These are phyloP conservation scores for Pseudobourletiella spinata DNA, from an alignment of 1,140 invertebrate genomes.

Conservation along the genomic window DNA sequence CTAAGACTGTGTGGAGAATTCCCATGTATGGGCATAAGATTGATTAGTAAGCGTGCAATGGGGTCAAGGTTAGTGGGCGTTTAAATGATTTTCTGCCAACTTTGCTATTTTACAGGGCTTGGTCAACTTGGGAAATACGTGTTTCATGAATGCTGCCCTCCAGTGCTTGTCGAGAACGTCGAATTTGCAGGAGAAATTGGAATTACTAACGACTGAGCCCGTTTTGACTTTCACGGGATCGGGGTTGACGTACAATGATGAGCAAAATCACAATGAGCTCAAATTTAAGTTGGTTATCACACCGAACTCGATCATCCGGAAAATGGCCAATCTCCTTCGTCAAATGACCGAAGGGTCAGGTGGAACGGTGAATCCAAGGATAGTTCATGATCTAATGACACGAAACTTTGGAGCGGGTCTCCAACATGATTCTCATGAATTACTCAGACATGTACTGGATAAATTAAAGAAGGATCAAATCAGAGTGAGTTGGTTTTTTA, in stretches of 20 bases:
- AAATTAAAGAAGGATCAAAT: conserved; percentile 36
- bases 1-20: too few relatives aligned
- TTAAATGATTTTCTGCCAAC: too few relatives aligned
- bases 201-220: not conserved
- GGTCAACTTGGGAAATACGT: conserved; percentile 52
- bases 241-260: not conserved
- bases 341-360: not conserved
- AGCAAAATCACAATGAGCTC: conserved; percentile 12
- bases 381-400: conserved; percentile 65
- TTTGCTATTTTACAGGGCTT: conserved; percentile 40
- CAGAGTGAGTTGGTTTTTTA: conserved; percentile 24
- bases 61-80: too few relatives aligned
- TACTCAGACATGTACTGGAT: conserved; percentile 52
- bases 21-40: too few relatives aligned
- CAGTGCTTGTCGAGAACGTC: conserved; percentile 39
- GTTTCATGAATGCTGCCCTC: conserved; percentile 57
- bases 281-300: conserved; percentile 22
- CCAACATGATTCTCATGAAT: conserved; percentile 94
- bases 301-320: conserved; percentile 26
- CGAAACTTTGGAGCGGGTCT: conserved; percentile 82
- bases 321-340: conserved; percentile 42
- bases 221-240: not conserved
- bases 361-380: conserved; percentile 48
- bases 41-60: too few relatives aligned
- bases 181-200: not conserved